Base-by-base conservation (phyloP, 2,888 invertebrate species). In the Pegoplata infirma region DNA sequence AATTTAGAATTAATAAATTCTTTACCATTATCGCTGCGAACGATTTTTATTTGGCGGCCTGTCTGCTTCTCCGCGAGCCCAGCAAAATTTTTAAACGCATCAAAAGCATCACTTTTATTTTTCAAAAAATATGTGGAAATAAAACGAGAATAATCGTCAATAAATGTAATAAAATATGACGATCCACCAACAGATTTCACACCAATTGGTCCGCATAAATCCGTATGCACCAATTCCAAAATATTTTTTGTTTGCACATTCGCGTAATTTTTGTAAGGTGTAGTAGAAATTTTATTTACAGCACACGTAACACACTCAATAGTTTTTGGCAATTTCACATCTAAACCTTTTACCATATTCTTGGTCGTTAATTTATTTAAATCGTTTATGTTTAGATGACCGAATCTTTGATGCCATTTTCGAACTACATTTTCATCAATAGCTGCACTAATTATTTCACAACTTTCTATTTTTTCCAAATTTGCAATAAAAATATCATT, bases 221-320 rank as follows among this genome's bases (percentile, higher is more conserved):
- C n/a, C n/a, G n/a, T n/a, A n/a, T n/a, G n/a, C n/a, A n/a, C n/a
- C n/a, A n/a, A n/a, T n/a, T n/a, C n/a, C n/a, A n/a, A n/a, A n/a
- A n/a, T n/a, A n/a, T n/a, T n/a, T n/a, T n/a, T n/a, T n/a, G 51
- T 51, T 51, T 23, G 51, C 7, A 51, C 21, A n/a, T 3, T 51
- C 10, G 47, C 7, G 6, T 47, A 47, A 19, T 17, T 19, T 19
- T 47, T 47, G 19, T 6, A 47, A 10, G 51, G n/a, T n/a, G 3
- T 12, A 21, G 51, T 23, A 25, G 51, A 51, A n/a, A 51, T 23
- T 51, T 51, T 51, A 51, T 23, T 23, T n/a, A 51, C 21, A 23
- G 21, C 51, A 23, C n/a, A 51, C n/a, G 51, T 51, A 21, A 51
- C 51, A 25, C 51, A 51, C 1, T 25, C 51, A n/a, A 51, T 51